Conservation (phyloP, 1,140 invertebrate species). For the Ceratina australensis region DNA sequence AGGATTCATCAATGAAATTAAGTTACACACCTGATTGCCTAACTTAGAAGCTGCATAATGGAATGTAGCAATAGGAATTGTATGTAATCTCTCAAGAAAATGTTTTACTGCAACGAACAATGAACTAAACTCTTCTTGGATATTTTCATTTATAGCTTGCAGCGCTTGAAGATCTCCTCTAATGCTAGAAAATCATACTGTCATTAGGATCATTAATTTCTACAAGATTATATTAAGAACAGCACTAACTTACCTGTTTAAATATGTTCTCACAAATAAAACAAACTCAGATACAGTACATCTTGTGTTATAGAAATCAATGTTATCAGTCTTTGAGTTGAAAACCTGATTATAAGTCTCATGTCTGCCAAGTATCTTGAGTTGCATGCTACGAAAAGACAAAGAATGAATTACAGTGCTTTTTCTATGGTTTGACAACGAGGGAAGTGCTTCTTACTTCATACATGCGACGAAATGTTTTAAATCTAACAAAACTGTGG, state of each 20-base stretch:
- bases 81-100: constrained; percentile 67
- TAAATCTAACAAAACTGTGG: constrained; percentile 67
- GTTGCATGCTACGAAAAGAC: constrained; percentile 63
- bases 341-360: constrained; percentile 60
- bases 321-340: constrained; percentile 31
- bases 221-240: constrained; percentile 14
- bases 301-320: constrained; percentile 68
- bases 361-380: constrained; percentile 70
- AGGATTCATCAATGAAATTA: constrained; percentile 6
- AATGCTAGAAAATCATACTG: constrained; percentile 60
- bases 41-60: constrained; percentile 72
- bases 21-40: constrained; percentile 73
- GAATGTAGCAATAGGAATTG: constrained; percentile 73
- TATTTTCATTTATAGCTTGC: constrained; percentile 55
- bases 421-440: constrained; percentile 21
- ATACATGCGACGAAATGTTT: constrained; percentile 69
- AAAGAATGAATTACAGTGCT: not conserved
- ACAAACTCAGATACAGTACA: constrained; percentile 70
- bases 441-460: constrained; percentile 65
- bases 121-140: constrained; percentile 66
- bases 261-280: constrained; percentile 66
- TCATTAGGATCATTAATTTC: not conserved
- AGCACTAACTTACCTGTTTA: constrained; percentile 66
- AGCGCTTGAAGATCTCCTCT: constrained; percentile 62
- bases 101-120: constrained; percentile 64